Base-by-base conservation (phyloP, 1,140 invertebrate genomes). In the Drosophila sturtevanti region DNA sequence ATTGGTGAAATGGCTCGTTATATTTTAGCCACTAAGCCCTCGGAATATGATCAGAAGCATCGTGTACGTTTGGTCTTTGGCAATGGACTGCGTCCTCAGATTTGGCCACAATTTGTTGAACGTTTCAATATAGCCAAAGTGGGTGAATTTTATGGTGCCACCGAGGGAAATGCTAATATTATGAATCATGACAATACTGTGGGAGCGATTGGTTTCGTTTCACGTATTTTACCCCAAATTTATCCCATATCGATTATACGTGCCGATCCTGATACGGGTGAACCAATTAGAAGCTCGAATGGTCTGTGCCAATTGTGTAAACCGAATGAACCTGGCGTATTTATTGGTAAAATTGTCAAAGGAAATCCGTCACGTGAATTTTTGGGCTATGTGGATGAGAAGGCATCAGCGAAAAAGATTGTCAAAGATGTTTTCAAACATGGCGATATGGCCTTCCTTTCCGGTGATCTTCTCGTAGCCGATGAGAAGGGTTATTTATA, bases 1-100 rank as follows among this genome's bases (percentile, higher is more conserved):
- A 99, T 99, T 90, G 99, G 99, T 12, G 99, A 99, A 93, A 98
- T 99, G 94, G 99, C 98, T 91, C 95, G 99, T 10, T 99, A 99
- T 93, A 94, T 99, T 41, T 93, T 99, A 63, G 96, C 97, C 16
- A 97, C 97, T 55, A 96, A 96, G n/a, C 93, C 94, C 2, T 95
- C 94, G 72, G 94, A 95, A 6, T 94, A 95, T 59, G 98, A 99
- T 91, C 95, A 93, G 31, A 93, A 95, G 37, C 98, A 99, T 91
- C 95, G 95, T 31, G 92, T 99, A 18, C 93, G 96, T 56, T 79
- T 98, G 9, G 97, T 99, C 86, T 99, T 96, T 92, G 99, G 99
- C 21, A 99, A 99, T 93, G 99, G 99, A 1, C 93, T 99, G 18
- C 94, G 98, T 71, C 97, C 97, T 35, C 93, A 99, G 93, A 99